phyloP scores from a whole-genome alignment of 23 tunicate genomes.

The Halocynthia aurantium region DNA sequence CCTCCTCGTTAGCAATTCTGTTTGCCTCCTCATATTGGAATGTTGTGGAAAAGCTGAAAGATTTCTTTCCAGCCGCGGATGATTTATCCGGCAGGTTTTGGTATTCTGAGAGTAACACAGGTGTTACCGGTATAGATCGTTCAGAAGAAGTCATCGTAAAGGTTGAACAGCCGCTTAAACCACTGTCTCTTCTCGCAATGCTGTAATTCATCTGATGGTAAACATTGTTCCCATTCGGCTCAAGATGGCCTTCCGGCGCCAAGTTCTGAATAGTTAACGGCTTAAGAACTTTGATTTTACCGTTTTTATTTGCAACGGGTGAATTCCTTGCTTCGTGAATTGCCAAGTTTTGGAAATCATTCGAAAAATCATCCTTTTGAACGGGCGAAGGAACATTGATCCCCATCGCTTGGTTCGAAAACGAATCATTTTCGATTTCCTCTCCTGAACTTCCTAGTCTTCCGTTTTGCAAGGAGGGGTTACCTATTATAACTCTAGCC shows the following conservation, averaged over 20 bases:
- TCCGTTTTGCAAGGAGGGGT: not conserved
- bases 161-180: slow-evolving; percentile 52
- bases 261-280: no score
- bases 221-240: not conserved
- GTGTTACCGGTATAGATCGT: slow-evolving; percentile 55
- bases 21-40: no score
- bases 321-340: no score
- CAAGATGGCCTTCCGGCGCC: not conserved
- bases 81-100: no score
- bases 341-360: no score
- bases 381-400: no score
- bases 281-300: no score
- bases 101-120: slow-evolving; percentile 9
- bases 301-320: no score
- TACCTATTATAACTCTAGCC: not conserved
- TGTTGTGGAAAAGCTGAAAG: no score
- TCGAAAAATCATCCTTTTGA: no score
- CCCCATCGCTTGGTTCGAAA: not conserved
- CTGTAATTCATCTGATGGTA: not conserved
- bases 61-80: no score
- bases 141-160: slow-evolving; percentile 17
- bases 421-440: slow-evolving; percentile 27
- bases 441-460: slow-evolving; percentile 41
- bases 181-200: slow-evolving; percentile 58
- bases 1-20: no score